These are phyloP conservation scores for Montipora cactus DNA, from an alignment of 64 coral and sea anemone species.

Conservation along the genomic window DNA sequence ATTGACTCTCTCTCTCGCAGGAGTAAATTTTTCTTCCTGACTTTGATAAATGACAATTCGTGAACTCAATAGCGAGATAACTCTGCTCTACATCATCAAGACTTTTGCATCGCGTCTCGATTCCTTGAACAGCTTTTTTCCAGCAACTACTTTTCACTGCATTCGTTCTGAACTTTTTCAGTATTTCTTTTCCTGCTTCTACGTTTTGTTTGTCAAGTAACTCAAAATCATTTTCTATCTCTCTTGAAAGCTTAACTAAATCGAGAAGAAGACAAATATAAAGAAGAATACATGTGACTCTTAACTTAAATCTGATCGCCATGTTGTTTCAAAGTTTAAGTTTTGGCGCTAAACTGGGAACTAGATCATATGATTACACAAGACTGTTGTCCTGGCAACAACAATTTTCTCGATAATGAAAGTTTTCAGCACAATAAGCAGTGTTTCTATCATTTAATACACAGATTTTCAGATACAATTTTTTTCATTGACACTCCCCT, in stretches of 20 bases:
- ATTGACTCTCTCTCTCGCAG: slow-evolving; percentile 70
- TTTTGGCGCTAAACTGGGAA: slow-evolving; percentile 34
- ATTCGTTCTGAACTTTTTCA: slow-evolving; percentile 69
- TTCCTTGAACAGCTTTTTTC: slow-evolving; percentile 78
- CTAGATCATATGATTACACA: background rate
- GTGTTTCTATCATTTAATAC: background rate
- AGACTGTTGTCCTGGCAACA: background rate
- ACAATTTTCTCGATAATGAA: too few species aligned
- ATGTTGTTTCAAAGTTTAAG: slow-evolving; percentile 4
- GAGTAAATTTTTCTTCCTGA: slow-evolving; percentile 90
- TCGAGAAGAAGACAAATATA: background rate
- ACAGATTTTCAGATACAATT: too few species aligned
- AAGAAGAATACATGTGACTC: background rate
- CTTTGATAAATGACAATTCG: slow-evolving; percentile 94
- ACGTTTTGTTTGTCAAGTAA: slow-evolving; percentile 67
- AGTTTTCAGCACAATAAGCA: background rate
- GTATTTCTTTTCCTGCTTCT: slow-evolving; percentile 66
- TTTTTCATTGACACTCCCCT: too few species aligned
- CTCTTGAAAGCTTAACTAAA: background rate
- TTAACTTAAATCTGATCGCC: background rate
- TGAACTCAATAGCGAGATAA: slow-evolving; percentile 92
- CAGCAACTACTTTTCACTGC: slow-evolving; percentile 85
- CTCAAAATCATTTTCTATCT: slow-evolving; percentile 58
- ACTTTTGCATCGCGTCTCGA: slow-evolving; percentile 83
- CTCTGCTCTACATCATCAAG: slow-evolving; percentile 96